Evolutionary conservation across 2,797 vertebrate genomes (phyloP), one percentile per base, ranked within the genome.

Genomic region (Erpetoichthys calabaricus): DNA sequence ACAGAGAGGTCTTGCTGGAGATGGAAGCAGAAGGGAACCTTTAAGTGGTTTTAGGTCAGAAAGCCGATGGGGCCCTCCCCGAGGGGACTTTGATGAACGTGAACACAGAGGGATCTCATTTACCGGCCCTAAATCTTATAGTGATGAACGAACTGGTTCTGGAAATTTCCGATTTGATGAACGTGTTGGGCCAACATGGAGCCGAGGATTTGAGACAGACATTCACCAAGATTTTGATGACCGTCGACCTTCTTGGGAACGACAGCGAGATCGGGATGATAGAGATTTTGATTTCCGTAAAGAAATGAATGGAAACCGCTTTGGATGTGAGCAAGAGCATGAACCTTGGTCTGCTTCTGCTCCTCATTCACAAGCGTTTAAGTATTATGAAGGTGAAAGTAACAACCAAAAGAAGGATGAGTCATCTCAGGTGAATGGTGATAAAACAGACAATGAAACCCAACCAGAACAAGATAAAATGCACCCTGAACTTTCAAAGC

Each of bases 11-110:
- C 77, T 84, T 65, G 87, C 85, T 2, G 69, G 84, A 56, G 89
- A 90, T 8, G 76, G 77, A 60, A 76, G 80, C 61, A 83, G 87
- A 68, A 81, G 86, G 56, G 88, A 98, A 60, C 87, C 91, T 64
- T 84, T 94, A 3, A 75, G 82, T 51, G 86, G 86, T 66, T 98
- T 95, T 70, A 89, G 89, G 66, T 84, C 87, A 8, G 94, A 99
- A 67, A 94, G 86, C 60, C 92, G 91, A 8, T 99, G 96, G 96
- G 92, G 87, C 58, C 91, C 89, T 60, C 81, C 84, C 43, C 84
- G 92, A 72, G 92, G 92, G 68, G 96, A 99, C 83, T 95, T 94
- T 73, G 96, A 98, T 67, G 96, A 99, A 66, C 82, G 94, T 59
- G 91, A 95, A 61, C 76, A 86, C 60, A 84, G 86, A 53, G 67